Evolutionary conservation across 2,888 invertebrate species (phyloP), one percentile per base, ranked within the genome.

Genomic region (Sarcophaga rosellei): DNA sequence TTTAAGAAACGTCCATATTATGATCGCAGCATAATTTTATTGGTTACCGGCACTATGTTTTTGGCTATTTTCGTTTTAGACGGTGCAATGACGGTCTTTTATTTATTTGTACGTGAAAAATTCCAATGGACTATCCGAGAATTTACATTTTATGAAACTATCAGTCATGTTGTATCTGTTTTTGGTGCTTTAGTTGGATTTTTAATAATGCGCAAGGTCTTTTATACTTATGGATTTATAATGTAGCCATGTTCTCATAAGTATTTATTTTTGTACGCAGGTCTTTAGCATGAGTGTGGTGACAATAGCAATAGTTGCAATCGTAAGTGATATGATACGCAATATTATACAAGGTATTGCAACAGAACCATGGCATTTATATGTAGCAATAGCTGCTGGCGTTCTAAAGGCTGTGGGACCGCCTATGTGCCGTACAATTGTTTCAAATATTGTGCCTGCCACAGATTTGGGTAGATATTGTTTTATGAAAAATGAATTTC

Each of bases 101-200:
- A 95, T 91, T 89, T 96, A 88, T 96, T 95, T 90, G 92, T 95
- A 1, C 94, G 95, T 84, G 94, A 95, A 63, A 95, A 95, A 90
- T 95, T 97, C 63, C 94, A 95, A 35, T 97, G 96, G 96, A 94
- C 95, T 12, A 93, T 96, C 78, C 92, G 94, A 84, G 94, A 95
- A 23, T 96, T 94, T 89, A 96, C 95, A 0, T 92, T 94, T 76
- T 96, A 93, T 90, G 94, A 94, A 25, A 95, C 95, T 0, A 91
- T 94, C 0, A 93, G 92, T 61, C 94, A 95, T 8, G 89, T 94
- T 0, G 91, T 95, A 69, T 93, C 94, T 2, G 94, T 95, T 89
- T 65, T 94, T 15, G 96, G 96, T 0, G 94, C 95, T 0, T 90
- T 95, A 74, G 73, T 95, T 47, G 95, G 95, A 3, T 94, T 95